These are phyloP conservation scores for Monodelphis domestica DNA, from an alignment of 2,797 vertebrate genomes.

Conservation along the genomic window DNA sequence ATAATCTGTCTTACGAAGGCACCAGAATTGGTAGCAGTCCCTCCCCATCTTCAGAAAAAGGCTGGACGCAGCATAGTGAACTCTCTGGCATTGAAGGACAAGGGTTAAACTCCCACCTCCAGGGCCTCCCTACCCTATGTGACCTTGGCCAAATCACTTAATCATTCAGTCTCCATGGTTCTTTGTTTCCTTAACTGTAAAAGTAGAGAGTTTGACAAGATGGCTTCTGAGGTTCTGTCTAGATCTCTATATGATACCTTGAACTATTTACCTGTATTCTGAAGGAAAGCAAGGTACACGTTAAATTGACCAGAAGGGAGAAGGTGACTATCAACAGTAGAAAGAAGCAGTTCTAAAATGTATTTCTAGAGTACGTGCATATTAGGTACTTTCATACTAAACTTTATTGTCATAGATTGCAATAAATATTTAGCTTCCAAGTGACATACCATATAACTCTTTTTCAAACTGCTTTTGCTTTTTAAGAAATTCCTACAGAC, in stretches of 20 bases:
- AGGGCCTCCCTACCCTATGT: not conserved
- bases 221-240: not conserved
- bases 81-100: not conserved
- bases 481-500: constrained; percentile 60
- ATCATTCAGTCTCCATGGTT: not conserved
- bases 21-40: not conserved
- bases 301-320: not conserved
- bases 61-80: not conserved
- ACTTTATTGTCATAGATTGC: not conserved
- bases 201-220: not conserved
- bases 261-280: not conserved
- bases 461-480: constrained; percentile 46
- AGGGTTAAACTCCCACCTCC: not conserved
- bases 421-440: not conserved
- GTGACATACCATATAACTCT: constrained; percentile 15
- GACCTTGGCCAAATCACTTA: not conserved
- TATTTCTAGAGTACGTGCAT: not conserved
- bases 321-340: not conserved
- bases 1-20: not conserved
- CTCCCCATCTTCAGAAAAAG: not conserved
- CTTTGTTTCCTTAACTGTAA: not conserved
- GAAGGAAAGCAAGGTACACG: not conserved
- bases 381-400: not conserved
- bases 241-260: not conserved
- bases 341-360: not conserved